phyloP scores from a whole-genome alignment of 2,888 invertebrate genomes.

The Athalia cordata region DNA sequence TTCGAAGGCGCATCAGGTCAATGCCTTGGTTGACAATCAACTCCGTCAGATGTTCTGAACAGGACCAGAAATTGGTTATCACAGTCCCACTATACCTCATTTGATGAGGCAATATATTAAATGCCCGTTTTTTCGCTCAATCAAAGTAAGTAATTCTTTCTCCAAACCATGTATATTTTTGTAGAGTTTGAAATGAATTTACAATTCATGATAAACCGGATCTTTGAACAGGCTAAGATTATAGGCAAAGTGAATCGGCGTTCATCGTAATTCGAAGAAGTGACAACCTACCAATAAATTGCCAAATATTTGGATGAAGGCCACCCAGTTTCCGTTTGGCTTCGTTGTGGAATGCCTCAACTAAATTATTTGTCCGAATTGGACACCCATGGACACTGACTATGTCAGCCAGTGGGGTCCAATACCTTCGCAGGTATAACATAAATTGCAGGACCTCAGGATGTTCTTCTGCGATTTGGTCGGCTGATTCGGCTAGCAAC shows the following conservation, averaged over 20 bases:
- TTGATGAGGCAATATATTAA: background rate
- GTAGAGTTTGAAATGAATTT: background rate
- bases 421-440: slow-evolving; percentile 9
- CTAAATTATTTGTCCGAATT: slow-evolving; percentile 39
- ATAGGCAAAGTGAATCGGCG: background rate
- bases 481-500: background rate
- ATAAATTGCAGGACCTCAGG: slow-evolving; percentile 25
- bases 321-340: slow-evolving; percentile 33
- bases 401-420: slow-evolving; percentile 24
- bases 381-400: slow-evolving; percentile 44
- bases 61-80: background rate
- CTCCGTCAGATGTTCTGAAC: background rate
- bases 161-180: background rate
- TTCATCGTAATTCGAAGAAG: background rate
- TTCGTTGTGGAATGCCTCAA: slow-evolving; percentile 40
- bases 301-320: slow-evolving; percentile 42
- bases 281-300: slow-evolving; percentile 30
- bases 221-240: background rate
- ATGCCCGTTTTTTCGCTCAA: background rate
- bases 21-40: background rate
- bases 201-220: background rate
- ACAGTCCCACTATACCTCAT: background rate
- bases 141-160: no score
- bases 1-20: background rate
- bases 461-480: background rate